A percentile compares a stretch with the other conserved stretches of the same genome.
phyloP scores from a whole-genome alignment of 1,140 invertebrate genomes.

The Panagrolaimus sp. region DNA sequence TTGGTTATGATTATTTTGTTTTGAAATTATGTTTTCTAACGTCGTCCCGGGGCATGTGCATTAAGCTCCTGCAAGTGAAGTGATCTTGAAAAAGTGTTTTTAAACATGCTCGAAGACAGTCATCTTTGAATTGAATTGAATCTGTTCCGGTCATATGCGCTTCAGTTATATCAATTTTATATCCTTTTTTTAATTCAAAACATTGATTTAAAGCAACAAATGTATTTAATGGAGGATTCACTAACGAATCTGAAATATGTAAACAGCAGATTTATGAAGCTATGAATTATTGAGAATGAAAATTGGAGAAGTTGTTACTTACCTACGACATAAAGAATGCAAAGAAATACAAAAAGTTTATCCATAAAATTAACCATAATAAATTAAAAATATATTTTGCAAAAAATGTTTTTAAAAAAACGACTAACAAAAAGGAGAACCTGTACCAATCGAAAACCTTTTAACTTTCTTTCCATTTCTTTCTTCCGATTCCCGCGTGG shows the following conservation, averaged over 20 bases:
- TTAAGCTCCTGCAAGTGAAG: slow-evolving; percentile 27
- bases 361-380: too few relatives aligned
- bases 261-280: background rate
- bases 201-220: slow-evolving; percentile 30
- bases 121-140: slow-evolving; percentile 41
- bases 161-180: slow-evolving; percentile 21
- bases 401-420: too few relatives aligned
- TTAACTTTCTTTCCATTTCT: too few relatives aligned
- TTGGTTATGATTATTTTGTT: slow-evolving; percentile 9
- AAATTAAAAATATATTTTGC: too few relatives aligned
- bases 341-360: too few relatives aligned
- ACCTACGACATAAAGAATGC: background rate
- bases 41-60: slow-evolving; percentile 33
- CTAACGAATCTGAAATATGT: background rate
- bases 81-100: slow-evolving; percentile 22
- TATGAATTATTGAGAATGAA: background rate
- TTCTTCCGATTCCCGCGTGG: too few relatives aligned
- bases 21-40: slow-evolving; percentile 16
- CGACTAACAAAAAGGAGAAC: too few relatives aligned
- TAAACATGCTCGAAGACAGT: slow-evolving; percentile 30
- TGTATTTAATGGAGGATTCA: background rate
- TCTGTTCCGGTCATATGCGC: slow-evolving; percentile 32
- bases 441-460: too few relatives aligned
- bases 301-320: too few relatives aligned
- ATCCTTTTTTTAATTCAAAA: slow-evolving; percentile 20